Conservation (phyloP, 1,140 invertebrate species). For the Ruditapes philippinarum region DNA sequence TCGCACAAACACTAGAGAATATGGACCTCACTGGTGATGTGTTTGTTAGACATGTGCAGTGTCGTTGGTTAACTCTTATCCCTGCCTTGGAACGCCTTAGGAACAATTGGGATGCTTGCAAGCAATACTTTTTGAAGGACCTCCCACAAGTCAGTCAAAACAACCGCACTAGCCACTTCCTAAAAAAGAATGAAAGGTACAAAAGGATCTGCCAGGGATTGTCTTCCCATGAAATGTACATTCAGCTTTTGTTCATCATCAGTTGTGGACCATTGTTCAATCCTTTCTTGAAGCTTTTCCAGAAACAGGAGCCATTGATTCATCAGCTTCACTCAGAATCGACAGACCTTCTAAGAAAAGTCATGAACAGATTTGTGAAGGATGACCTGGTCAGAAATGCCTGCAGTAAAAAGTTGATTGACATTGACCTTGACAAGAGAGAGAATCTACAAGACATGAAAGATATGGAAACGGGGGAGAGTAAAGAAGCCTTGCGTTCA, state of each 20-base stretch:
- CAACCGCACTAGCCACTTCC: too few species aligned
- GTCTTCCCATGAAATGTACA: not conserved
- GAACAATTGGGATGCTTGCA: too few species aligned
- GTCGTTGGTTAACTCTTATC: too few species aligned
- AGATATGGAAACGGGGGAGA: slow-evolving; percentile 10
- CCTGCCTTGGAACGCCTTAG: too few species aligned
- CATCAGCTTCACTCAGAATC: slow-evolving; percentile 7
- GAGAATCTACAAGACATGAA: not conserved
- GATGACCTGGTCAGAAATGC: too few species aligned
- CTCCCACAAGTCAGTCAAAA: too few species aligned
- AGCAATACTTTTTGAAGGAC: too few species aligned
- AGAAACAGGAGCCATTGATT: slow-evolving; percentile 42
- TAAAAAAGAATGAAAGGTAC: too few species aligned
- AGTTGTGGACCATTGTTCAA: slow-evolving; percentile 13
- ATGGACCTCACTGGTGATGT: too few species aligned
- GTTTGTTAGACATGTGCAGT: too few species aligned
- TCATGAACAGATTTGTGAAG: slow-evolving; percentile 23
- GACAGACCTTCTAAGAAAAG: not conserved
- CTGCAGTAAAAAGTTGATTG: slow-evolving; percentile 3
- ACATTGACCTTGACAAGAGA: not conserved
- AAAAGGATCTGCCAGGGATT: not conserved
- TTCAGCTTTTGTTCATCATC: not conserved
- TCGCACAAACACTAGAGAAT: too few species aligned
- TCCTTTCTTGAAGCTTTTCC: slow-evolving; percentile 1
- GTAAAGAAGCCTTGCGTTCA: not conserved